Percentiles rank a stretch among this genome's conserved stretches.
These are phyloP conservation scores for Colletes latitarsis DNA, from an alignment of 1,140 invertebrate species.

Conservation along the genomic window DNA sequence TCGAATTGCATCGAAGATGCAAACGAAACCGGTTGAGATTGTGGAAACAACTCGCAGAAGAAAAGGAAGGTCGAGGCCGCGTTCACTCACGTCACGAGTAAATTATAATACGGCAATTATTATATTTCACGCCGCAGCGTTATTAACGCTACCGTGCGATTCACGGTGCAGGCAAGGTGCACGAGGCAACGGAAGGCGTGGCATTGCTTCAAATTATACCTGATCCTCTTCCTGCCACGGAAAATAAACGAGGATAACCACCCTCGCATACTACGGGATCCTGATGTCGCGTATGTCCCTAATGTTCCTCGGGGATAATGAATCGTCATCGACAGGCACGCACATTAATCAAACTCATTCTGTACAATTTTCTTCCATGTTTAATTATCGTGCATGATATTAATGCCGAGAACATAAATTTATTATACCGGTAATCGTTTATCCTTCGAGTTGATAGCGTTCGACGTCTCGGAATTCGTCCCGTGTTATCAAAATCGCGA, in stretches of 20 bases:
- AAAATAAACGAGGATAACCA: constrained; percentile 55
- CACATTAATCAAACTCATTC: constrained; percentile 22
- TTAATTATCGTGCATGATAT: constrained; percentile 22
- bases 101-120: constrained; percentile 66
- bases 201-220: constrained; percentile 69
- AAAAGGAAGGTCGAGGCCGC: too few species aligned
- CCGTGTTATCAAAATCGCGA: background rate
- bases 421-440: constrained; percentile 9
- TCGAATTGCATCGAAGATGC: background rate
- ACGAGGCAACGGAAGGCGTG: constrained; percentile 60
- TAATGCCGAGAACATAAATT: constrained; percentile 10
- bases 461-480: background rate
- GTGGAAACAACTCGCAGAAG: background rate
- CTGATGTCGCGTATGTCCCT: background rate
- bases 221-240: constrained; percentile 42
- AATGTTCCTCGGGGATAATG: constrained; percentile 13
- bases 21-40: background rate
- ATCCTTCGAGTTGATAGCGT: background rate
- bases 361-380: constrained; percentile 20
- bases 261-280: constrained; percentile 11
- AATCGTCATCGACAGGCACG: constrained; percentile 8
- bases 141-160: constrained; percentile 62
- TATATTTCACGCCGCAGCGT: constrained; percentile 57
- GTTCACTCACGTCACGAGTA: constrained; percentile 30
- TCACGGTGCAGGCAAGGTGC: constrained; percentile 3